Conservation (phyloP, 2,888 invertebrate genomes). For the Hypsopygia costalis region DNA sequence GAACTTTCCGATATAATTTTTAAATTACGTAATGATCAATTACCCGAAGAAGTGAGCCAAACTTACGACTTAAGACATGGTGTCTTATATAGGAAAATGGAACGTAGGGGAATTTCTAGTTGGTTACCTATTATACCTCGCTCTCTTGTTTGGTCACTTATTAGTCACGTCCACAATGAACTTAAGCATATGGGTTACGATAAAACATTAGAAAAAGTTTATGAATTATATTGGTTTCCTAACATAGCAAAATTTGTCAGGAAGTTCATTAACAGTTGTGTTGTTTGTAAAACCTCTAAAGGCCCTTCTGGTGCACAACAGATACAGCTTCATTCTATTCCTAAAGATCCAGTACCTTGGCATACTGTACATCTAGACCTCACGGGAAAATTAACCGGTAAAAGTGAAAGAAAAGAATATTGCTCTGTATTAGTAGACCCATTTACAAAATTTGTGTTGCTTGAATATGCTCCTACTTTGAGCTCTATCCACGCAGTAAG, state of each 20-base stretch:
- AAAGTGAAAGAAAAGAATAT: conserved; percentile 27
- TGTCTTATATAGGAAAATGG: neutral
- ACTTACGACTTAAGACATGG: neutral
- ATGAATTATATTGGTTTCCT: neutral
- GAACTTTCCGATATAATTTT: neutral
- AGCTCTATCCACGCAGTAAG: neutral
- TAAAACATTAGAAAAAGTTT: neutral
- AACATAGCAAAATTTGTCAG: neutral
- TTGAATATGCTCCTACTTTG: neutral
- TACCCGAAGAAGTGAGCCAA: neutral
- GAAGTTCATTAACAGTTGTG: neutral
- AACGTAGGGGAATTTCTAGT: neutral
- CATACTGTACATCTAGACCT: conserved; percentile 32
- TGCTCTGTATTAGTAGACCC: conserved; percentile 27
- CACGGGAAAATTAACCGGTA: conserved; percentile 26
- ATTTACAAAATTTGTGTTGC: conserved; percentile 17
- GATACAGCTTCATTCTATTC: neutral
- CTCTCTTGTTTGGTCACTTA: conserved; percentile 1
- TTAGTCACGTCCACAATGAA: neutral
- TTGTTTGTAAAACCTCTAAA: neutral
- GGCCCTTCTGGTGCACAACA: neutral
- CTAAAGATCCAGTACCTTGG: neutral
- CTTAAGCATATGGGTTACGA: neutral
- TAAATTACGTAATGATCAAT: neutral
- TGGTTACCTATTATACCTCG: neutral